Percentiles rank a stretch among this genome's conserved stretches.
These are phyloP conservation scores for Hemicentrotus pulcherrimus DNA, from an alignment of 35 echinoderm and acorn worm species.

Conservation along the genomic window DNA sequence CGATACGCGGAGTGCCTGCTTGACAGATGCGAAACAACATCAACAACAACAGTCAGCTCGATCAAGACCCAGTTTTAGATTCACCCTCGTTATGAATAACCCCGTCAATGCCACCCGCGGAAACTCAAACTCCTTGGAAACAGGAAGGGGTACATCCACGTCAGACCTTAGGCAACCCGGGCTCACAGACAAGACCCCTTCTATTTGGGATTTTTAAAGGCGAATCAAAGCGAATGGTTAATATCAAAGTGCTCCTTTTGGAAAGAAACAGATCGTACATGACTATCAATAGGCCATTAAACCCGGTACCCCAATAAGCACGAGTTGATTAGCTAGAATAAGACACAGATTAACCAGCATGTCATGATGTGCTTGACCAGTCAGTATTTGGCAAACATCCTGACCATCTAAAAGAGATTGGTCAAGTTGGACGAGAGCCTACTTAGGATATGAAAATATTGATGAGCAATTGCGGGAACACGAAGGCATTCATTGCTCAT, in stretches of 20 bases:
- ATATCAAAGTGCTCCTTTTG: background rate
- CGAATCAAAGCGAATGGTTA: background rate
- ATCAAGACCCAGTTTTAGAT: background rate
- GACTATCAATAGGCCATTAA: background rate
- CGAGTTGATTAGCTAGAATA: background rate
- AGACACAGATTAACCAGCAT: background rate
- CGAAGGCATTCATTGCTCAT: background rate
- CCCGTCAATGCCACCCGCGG: background rate
- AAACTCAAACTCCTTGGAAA: background rate
- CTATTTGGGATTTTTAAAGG: background rate
- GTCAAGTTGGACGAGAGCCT: background rate
- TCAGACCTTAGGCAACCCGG: background rate
- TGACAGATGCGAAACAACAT: constrained; percentile 3
- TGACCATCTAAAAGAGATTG: background rate
- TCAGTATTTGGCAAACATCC: background rate
- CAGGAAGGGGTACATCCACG: constrained; percentile 7
- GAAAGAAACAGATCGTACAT: background rate
- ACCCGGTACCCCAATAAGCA: background rate
- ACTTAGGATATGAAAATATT: background rate
- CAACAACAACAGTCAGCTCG: background rate
- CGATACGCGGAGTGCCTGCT: background rate
- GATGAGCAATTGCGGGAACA: background rate
- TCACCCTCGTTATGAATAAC: background rate
- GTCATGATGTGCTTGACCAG: background rate
- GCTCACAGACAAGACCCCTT: constrained; percentile 1